A percentile compares a stretch with the other conserved stretches of the same genome.
phyloP scores from a whole-genome alignment of 2,797 vertebrate species.

The Zenarchopterus dispar region DNA sequence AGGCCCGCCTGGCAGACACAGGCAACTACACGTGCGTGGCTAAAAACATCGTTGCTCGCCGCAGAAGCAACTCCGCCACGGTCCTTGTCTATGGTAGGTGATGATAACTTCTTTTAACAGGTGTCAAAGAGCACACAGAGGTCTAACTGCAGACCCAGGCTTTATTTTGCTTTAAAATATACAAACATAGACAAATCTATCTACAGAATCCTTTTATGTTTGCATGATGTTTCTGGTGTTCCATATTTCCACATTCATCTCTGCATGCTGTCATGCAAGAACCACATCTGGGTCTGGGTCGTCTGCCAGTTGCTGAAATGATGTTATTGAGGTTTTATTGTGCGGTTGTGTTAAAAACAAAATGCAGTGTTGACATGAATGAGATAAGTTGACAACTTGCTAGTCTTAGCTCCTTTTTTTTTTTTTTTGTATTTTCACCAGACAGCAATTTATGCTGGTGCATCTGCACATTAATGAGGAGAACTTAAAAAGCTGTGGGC shows the following conservation, averaged over 20 bases:
- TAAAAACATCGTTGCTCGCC: conserved; percentile 97
- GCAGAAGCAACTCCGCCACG: conserved; percentile 91
- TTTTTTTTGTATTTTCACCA: too few relatives aligned
- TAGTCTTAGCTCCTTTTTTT: conserved; percentile 13
- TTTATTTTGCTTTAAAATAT: conserved; percentile 12
- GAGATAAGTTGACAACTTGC: conserved; percentile 32
- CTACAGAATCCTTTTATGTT: conserved; percentile 25
- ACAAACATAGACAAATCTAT: conserved; percentile 2
- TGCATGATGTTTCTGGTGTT: conserved; percentile 39
- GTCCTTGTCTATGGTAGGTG: conserved; percentile 92
- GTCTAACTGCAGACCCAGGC: conserved; percentile 18
- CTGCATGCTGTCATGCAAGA: conserved; percentile 39
- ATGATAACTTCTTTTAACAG: conserved; percentile 30
- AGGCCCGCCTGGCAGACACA: conserved; percentile 94
- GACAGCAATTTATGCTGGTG: conserved; percentile 25
- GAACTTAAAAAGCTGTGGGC: conserved; percentile 64
- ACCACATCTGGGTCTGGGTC: conserved; percentile 22
- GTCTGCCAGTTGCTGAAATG: conserved; percentile 5
- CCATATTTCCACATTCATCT: conserved; percentile 42
- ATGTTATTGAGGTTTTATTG: background rate
- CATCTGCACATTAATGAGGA: conserved; percentile 55
- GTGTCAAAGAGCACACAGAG: conserved; percentile 15
- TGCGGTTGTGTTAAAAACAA: conserved; percentile 16
- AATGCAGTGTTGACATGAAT: conserved; percentile 10
- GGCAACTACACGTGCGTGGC: conserved; percentile 99